Evolutionary conservation across 2,888 invertebrate species (phyloP), one percentile per base, ranked within the genome.

Genomic region (Nomada lathburiana): DNA sequence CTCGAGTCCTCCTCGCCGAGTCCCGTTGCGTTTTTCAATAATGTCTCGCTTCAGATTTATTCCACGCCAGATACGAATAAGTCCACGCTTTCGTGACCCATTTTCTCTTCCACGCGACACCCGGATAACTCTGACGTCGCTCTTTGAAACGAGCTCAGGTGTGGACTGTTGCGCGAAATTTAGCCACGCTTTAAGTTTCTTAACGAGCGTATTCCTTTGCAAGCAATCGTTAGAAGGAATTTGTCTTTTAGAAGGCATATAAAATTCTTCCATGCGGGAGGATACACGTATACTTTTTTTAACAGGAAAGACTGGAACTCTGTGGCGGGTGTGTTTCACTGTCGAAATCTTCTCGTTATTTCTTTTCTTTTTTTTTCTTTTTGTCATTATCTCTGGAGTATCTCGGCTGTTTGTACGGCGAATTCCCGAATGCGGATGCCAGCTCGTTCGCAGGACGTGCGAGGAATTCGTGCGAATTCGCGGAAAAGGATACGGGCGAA

Each of bases 381-480:
- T 71, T 60, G 26, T 80, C 71, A 76, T 80, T 82, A 82, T 82
- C 82, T 82, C 53, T 13, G 53, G 65, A 29, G 76, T 76, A 82
- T 82, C 83, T 81, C 29, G 44, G 59, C 73, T 68, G 57, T 76
- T 78, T 65, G 57, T 76, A 64, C 74, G 73, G 69, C 81, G 76
- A 77, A 76, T 77, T 70, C 76, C 60, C 73, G 83, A 83, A 83
- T 64, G 82, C 85, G 78, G 79, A 86, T 88, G 85, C 85, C 86
- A 80, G 76, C 82, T 83, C 84, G 82, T 82, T 76, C 76, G 57
- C 64, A 44, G 68, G 75, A 88, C 88, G 86, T 88, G 88, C 85
- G 62, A 74, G 83, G 88, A 88, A 88, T 88, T 88, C 88, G 86
- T 82, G 87, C 80, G 85, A 83, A 85, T 85, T 85, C 84, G 80